Evolutionary conservation across 2,113 vertebrate species (phyloP).

Genomic region (Otis tarda): DNA sequence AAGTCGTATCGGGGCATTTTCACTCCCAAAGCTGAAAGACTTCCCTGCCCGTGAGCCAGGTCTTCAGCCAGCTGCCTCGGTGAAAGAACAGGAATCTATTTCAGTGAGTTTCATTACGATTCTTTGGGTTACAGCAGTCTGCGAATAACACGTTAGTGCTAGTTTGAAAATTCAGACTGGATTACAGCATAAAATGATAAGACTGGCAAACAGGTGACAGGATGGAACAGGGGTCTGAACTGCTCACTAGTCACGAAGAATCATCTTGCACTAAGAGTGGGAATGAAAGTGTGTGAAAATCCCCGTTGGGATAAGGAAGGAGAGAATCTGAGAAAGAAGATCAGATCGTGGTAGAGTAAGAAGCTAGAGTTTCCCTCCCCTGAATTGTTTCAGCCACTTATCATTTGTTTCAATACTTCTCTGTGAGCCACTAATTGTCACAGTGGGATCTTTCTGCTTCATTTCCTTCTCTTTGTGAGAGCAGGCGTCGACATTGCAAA

Average conservation of each 20-base stretch:
- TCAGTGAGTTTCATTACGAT: slow-evolving; percentile 27
- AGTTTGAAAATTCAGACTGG: slow-evolving; percentile 33
- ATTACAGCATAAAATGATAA: slow-evolving; percentile 21
- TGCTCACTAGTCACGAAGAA: neutral
- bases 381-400: slow-evolving; percentile 52
- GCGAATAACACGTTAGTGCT: neutral
- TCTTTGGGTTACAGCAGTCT: slow-evolving; percentile 10
- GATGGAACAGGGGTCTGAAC: neutral
- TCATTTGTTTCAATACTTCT: slow-evolving; percentile 56
- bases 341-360: slow-evolving; percentile 36
- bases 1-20: neutral
- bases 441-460: slow-evolving; percentile 66
- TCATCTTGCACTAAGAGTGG: neutral
- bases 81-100: neutral
- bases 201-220: neutral
- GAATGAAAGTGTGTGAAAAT: slow-evolving; percentile 16
- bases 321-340: slow-evolving; percentile 31
- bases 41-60: neutral
- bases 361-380: slow-evolving; percentile 44
- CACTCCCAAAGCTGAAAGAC: neutral
- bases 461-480: slow-evolving; percentile 55
- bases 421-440: slow-evolving; percentile 57
- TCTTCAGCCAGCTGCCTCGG: slow-evolving; percentile 1
- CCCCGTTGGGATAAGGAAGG: neutral
- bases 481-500: slow-evolving; percentile 52